Percentiles rank a stretch among this genome's conserved stretches.
phyloP scores from a whole-genome alignment of 2,113 vertebrate genomes.

The Carassius gibelio region DNA sequence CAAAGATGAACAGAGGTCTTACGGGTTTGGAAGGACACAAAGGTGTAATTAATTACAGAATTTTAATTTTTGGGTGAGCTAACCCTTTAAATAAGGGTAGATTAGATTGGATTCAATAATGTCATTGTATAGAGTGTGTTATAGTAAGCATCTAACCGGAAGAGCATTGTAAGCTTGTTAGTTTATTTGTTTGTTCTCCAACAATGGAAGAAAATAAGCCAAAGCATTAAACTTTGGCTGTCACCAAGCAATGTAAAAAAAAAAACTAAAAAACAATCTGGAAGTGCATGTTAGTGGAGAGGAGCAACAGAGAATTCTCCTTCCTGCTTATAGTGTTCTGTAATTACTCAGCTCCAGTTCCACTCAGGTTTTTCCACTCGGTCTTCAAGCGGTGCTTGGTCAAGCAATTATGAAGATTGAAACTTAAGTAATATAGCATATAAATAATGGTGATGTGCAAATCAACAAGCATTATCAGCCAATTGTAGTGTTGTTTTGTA shows the following conservation, averaged over 20 bases:
- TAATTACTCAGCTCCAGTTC: neutral
- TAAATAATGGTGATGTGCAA: neutral
- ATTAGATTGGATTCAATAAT: neutral
- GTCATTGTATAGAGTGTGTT: neutral
- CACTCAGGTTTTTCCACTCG: neutral
- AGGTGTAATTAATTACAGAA: too few species aligned
- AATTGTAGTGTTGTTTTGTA: too few species aligned
- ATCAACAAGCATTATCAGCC: too few species aligned
- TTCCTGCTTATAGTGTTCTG: neutral
- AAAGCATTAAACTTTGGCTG: neutral
- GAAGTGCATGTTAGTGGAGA: neutral
- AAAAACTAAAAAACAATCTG: neutral
- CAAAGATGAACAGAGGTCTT: too few species aligned
- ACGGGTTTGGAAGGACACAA: too few species aligned
- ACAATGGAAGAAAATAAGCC: neutral
- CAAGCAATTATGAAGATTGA: too few species aligned
- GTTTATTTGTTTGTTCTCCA: too few species aligned
- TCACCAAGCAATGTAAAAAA: neutral
- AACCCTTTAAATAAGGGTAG: neutral
- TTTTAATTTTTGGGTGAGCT: too few species aligned
- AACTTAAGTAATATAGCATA: neutral
- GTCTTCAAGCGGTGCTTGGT: neutral
- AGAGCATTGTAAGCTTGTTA: too few species aligned
- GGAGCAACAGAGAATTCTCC: neutral
- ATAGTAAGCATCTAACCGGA: too few species aligned